Base-by-base conservation (phyloP, 2,888 invertebrate genomes). In the Orgyia antiqua region DNA sequence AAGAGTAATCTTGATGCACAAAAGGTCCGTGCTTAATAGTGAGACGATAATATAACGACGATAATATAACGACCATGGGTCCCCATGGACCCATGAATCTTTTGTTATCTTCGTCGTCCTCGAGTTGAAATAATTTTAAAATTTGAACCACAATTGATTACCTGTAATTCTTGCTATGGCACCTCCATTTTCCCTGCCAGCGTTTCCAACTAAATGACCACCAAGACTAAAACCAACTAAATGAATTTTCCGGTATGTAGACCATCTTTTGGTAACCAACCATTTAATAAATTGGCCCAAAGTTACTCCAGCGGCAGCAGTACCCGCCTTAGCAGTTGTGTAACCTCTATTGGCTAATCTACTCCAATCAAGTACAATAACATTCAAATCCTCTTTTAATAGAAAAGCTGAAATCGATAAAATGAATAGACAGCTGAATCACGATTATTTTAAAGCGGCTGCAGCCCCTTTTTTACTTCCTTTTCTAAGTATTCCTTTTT, bases 141-240 rank as follows among this genome's bases (percentile, higher is more conserved):
- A n/a, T n/a, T n/a, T n/a, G n/a, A n/a, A n/a, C n/a, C n/a, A n/a
- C n/a, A n/a, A n/a, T n/a, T n/a, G n/a, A 24, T 27, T 33, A 80
- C 84, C 80, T 39, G 82, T 78, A 2, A 84, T 48, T 29, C 80
- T 68, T 4, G 70, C 69, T 13, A 53, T 68, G 39, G 61, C 57
- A 8, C 78, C 75, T 2, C 63, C 51, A 0, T 73, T 36, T 36
- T 62, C 52, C 11, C 73, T 63, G 1, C 82, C 83, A 33, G 80
- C 76, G 12, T 68, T 72, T 2, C 78, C 82, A 10, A 73, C 84
- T 0, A 87, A 31, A 40, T 88, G 87, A 20, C 78, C 76, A 2
- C 87, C 87, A 34, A 88, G 61, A 46, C 87, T 84, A 52, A 86
- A 79, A 13, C 88, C 88, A n/a, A 82, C 52, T n/a, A 87, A 45